Base-by-base conservation (phyloP, 92 coral and sea anemone genomes). In the Porites lobata region DNA sequence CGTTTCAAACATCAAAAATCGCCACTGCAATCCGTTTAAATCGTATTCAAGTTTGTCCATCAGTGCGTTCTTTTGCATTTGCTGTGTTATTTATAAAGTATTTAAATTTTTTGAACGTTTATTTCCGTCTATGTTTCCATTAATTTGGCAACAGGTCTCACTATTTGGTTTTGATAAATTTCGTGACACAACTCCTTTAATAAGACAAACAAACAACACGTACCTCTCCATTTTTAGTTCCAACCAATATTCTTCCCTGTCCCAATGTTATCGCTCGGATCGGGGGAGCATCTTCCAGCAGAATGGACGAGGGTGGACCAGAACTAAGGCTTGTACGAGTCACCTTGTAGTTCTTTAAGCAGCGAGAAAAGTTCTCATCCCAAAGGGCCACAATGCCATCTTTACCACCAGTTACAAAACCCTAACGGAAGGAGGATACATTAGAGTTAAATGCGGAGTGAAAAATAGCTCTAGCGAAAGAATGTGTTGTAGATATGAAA, bases 331-430 rank as follows among this genome's bases (percentile, higher is more conserved):
- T 87, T 76, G 95, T 94, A 24, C 96, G 93, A 1, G 98, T 88
- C 53, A 97, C 95, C 72, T 92, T 94, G 94, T 97, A 97, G 64
- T 94, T 96, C 92, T 97, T 97, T 13, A 97, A 93, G 59, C 98
- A 97, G 68, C 99, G 96, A 29, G 98, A 86, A 52, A 97, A 94
- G 81, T 94, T 94, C 65, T 94, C 96, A 77, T 97, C 99, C 99
- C 99, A 97, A 26, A 97, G 82, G 21, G 93, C 98, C 0, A 97
- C 98, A 47, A 91, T 86, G 9, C 99, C 99, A 88, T 97, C 99
- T 88, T 97, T 97, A 18, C 99, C 99, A 10, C 99, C 99, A 8
- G 98, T 97, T 43, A 97, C 99, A 81, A 95, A 97, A 72, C 99
- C 98, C 99, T 97, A 75, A 9, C 6, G 13, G 54, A 4, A 58